Percentiles rank a stretch among this genome's conserved stretches.
Evolutionary conservation across 1,140 invertebrate genomes (phyloP).

Genomic region (Musca domestica): DNA sequence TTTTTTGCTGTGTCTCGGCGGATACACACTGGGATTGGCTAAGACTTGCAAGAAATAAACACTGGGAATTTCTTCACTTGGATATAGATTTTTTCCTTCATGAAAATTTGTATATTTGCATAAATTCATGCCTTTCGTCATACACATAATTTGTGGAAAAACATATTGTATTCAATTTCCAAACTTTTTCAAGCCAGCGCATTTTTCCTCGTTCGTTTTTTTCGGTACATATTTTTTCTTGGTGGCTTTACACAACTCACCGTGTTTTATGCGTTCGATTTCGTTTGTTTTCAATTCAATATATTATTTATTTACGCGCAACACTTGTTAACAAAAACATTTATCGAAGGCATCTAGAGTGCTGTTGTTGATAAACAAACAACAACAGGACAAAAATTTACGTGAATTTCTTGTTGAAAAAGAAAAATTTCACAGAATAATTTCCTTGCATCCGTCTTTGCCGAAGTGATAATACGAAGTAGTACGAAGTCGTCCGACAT

Average conservation of each 20-base stretch:
- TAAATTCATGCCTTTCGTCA: too few relatives aligned
- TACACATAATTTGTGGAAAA: neutral
- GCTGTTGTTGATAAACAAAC: conserved; percentile 18
- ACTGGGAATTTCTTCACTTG: too few relatives aligned
- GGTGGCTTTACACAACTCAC: conserved; percentile 13
- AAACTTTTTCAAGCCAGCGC: too few relatives aligned
- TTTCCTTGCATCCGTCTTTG: conserved; percentile 10
- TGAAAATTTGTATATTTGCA: too few relatives aligned
- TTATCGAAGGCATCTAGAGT: conserved; percentile 17
- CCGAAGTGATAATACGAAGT: neutral
- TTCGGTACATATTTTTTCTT: conserved; percentile 7
- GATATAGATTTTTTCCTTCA: too few relatives aligned
- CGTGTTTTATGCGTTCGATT: conserved; percentile 8
- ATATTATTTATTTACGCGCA: neutral
- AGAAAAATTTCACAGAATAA: conserved; percentile 6
- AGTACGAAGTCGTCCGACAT: too few relatives aligned
- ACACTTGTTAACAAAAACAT: conserved; percentile 15
- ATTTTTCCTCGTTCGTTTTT: conserved; percentile 7
- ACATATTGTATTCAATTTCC: neutral
- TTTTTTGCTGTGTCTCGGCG: conserved; percentile 7
- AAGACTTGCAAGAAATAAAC: neutral
- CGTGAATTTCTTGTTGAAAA: conserved; percentile 4
- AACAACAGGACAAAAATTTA: conserved; percentile 17
- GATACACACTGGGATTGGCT: conserved; percentile 13
- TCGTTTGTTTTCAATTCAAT: neutral